These are phyloP conservation scores for Heliothis virescens DNA, from an alignment of 1,140 invertebrate species.

Conservation along the genomic window DNA sequence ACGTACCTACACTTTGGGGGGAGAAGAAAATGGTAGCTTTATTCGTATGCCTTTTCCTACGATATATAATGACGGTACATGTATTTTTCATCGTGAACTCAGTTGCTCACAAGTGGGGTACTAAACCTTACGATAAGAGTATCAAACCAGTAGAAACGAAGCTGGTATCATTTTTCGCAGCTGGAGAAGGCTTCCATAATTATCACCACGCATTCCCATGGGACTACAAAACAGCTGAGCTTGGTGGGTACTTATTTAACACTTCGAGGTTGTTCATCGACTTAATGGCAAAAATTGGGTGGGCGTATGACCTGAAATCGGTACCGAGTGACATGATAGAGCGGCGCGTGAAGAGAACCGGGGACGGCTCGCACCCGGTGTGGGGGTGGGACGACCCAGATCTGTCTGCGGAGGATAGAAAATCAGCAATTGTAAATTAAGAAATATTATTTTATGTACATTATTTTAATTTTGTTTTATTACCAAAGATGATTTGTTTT, in stretches of 20 bases:
- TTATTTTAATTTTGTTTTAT: no score
- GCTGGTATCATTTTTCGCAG: constrained; percentile 86
- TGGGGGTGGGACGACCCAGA: constrained; percentile 76
- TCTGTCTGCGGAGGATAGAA: not conserved
- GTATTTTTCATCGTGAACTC: constrained; percentile 93
- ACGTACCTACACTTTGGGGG: constrained; percentile 91
- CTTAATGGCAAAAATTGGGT: constrained; percentile 87
- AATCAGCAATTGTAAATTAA: not conserved
- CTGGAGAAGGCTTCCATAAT: constrained; percentile 90
- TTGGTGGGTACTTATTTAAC: constrained; percentile 87
- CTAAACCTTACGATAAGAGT: constrained; percentile 91
- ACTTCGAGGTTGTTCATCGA: constrained; percentile 89
- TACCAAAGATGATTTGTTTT: no score
- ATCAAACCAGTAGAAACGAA: constrained; percentile 88
- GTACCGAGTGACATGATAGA: constrained; percentile 85
- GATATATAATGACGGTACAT: constrained; percentile 89
- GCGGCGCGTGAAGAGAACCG: constrained; percentile 87
- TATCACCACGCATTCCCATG: constrained; percentile 93
- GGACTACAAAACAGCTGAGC: constrained; percentile 90
- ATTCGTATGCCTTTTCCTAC: constrained; percentile 87
- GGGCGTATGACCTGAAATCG: constrained; percentile 88
- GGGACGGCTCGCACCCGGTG: constrained; percentile 86
- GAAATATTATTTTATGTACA: no score
- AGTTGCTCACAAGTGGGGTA: constrained; percentile 90
- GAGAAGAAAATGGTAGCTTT: constrained; percentile 88